These are phyloP conservation scores for Hemiscyllium ocellatum DNA, from an alignment of 2,113 vertebrate species.

Conservation along the genomic window DNA sequence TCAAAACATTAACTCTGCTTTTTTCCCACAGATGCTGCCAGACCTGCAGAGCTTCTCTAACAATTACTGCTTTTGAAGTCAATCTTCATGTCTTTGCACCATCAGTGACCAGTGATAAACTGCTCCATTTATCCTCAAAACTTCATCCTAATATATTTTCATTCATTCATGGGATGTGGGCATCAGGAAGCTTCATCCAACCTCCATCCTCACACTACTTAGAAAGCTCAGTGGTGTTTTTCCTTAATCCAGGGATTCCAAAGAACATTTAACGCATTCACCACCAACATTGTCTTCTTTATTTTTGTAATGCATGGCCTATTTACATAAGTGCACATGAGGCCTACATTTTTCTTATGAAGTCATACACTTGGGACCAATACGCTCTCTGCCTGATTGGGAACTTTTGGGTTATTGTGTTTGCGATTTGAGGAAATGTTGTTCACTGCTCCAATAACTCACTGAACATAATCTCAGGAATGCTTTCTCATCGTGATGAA, in stretches of 20 bases:
- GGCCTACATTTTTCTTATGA: no score
- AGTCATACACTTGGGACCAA: no score
- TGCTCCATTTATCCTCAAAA: neutral
- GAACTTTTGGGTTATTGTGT: no score
- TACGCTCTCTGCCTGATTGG: no score
- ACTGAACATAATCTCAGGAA: neutral
- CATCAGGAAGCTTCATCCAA: neutral
- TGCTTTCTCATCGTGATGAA: neutral
- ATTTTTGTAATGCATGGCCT: no score
- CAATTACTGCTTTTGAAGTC: neutral
- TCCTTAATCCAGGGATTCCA: neutral
- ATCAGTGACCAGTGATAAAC: neutral
- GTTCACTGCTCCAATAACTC: neutral
- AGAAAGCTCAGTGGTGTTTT: neutral
- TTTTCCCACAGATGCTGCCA: no score
- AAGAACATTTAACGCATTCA: neutral
- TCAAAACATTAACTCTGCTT: no score
- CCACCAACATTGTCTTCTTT: neutral
- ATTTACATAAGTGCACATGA: no score
- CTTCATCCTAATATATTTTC: neutral
- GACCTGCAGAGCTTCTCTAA: no score
- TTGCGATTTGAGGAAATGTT: no score
- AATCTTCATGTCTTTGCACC: neutral
- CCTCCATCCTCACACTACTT: neutral
- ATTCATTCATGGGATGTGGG: no score